Percentiles rank a stretch among this genome's conserved stretches.
These are phyloP conservation scores for Sympetrum striolatum DNA, from an alignment of 2,888 invertebrate genomes.

Conservation along the genomic window DNA sequence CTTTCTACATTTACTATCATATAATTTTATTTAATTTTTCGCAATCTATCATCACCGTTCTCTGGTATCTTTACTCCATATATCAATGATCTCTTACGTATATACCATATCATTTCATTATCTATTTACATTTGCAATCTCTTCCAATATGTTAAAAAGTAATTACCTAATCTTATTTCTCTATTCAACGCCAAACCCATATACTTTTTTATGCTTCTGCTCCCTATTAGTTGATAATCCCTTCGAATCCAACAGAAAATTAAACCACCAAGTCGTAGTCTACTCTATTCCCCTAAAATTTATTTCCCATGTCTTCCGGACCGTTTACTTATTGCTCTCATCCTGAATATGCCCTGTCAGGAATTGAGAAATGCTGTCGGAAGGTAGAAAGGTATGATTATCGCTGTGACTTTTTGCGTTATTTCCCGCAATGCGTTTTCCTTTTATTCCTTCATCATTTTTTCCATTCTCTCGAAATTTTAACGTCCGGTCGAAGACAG, in stretches of 20 bases:
- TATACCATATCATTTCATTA: no score
- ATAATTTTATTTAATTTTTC: background rate
- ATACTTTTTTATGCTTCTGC: no score
- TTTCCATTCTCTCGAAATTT: background rate
- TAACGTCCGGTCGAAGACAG: background rate
- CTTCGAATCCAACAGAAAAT: no score
- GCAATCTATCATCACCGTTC: background rate
- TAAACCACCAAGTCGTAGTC: no score
- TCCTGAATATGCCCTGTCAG: background rate
- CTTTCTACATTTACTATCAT: background rate
- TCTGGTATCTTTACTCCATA: background rate
- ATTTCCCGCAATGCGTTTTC: background rate
- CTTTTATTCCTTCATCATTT: background rate
- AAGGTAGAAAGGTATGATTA: conserved; percentile 1
- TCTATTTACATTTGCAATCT: no score
- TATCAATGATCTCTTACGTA: no score
- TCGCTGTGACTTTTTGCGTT: background rate
- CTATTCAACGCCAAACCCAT: no score
- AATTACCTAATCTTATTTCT: no score
- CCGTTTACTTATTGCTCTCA: background rate
- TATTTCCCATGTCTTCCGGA: background rate
- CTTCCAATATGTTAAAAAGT: no score
- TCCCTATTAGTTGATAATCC: no score
- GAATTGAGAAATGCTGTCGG: background rate
- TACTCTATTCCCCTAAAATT: no score